Percentiles rank a stretch among this genome's conserved stretches.
Evolutionary conservation across 2,113 vertebrate species (phyloP).

Genomic region (Egretta garzetta): DNA sequence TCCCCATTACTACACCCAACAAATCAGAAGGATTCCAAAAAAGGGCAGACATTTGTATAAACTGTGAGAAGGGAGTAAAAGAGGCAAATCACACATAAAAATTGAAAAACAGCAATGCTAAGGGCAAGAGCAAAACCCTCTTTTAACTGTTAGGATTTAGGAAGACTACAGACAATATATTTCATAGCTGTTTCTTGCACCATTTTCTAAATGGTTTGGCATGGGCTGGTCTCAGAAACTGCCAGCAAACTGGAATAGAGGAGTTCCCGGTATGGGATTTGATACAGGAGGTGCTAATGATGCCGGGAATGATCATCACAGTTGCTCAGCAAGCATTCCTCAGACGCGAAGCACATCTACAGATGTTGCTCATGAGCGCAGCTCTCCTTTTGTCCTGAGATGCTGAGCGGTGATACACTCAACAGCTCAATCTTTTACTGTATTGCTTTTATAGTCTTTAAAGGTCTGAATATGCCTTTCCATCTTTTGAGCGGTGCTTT

Average conservation of each 20-base stretch:
- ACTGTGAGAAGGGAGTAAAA: neutral
- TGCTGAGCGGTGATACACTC: neutral
- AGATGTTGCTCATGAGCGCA: neutral
- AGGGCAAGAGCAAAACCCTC: neutral
- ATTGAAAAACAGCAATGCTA: neutral
- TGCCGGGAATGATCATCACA: neutral
- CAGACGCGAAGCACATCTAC: accelerated
- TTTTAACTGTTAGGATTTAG: neutral
- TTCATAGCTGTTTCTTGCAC: neutral
- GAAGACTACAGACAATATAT: neutral
- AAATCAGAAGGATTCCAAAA: neutral
- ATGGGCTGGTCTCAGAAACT: neutral
- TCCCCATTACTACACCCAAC: neutral
- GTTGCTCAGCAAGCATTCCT: neutral
- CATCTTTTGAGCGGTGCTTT: neutral
- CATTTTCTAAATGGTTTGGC: neutral
- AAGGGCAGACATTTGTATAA: neutral
- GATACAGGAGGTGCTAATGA: neutral
- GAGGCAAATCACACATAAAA: neutral
- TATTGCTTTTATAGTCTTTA: constrained; percentile 39
- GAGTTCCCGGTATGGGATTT: neutral
- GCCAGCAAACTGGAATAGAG: neutral
- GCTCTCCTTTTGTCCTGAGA: neutral
- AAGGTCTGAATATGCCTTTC: constrained; percentile 27
- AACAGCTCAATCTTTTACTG: neutral